phyloP scores from a whole-genome alignment of 2,888 invertebrate species.

The Cheilosia vulpina region DNA sequence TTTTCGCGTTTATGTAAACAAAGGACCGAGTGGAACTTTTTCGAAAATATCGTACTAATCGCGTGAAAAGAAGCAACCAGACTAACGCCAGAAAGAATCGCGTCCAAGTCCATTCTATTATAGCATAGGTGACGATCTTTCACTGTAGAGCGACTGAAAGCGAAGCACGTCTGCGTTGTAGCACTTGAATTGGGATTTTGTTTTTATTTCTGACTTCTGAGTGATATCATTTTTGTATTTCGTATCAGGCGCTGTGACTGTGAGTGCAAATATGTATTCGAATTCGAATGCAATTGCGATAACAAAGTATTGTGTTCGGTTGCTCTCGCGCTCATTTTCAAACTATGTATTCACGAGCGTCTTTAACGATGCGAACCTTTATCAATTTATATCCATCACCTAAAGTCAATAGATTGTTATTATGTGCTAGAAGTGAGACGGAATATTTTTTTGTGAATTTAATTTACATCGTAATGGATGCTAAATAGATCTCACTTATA shows the following conservation, averaged over 20 bases:
- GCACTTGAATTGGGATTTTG: constrained; percentile 20
- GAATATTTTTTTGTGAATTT: neutral
- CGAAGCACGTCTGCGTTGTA: constrained; percentile 45
- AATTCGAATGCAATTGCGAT: constrained; percentile 39
- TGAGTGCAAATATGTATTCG: constrained; percentile 50
- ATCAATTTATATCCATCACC: neutral
- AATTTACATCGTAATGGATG: neutral
- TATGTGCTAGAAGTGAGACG: neutral
- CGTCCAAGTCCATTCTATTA: constrained; percentile 21
- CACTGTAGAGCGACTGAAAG: constrained; percentile 32
- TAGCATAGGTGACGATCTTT: constrained; percentile 22
- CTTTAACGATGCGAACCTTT: neutral
- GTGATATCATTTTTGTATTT: constrained; percentile 44
- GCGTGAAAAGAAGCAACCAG: constrained; percentile 40
- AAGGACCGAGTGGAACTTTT: constrained; percentile 32
- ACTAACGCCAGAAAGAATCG: constrained; percentile 37
- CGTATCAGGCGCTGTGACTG: constrained; percentile 29
- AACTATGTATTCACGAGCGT: constrained; percentile 18
- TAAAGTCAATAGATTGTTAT: constrained; percentile 17
- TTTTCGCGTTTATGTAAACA: constrained; percentile 51
- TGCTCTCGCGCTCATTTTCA: constrained; percentile 9
- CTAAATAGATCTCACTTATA: neutral
- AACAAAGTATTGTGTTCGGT: neutral
- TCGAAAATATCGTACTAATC: constrained; percentile 37
- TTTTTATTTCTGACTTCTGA: constrained; percentile 25